These are phyloP conservation scores for Brachycybe producta DNA, from an alignment of 2,888 invertebrate genomes.

Conservation along the genomic window DNA sequence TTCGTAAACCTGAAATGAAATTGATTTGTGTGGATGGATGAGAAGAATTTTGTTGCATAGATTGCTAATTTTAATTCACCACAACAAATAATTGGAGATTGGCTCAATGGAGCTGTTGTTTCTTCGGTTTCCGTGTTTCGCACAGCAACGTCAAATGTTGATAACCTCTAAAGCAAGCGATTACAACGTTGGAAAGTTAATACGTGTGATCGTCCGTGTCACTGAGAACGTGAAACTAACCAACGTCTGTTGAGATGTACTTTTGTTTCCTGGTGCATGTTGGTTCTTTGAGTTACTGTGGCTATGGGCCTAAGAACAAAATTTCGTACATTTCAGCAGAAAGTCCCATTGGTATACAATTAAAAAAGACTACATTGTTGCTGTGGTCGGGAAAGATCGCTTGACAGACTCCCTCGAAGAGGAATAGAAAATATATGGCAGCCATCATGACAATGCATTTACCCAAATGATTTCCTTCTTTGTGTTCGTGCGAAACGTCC, in stretches of 20 bases:
- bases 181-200: too few species aligned
- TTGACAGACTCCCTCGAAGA: conserved; percentile 23
- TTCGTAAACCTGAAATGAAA: conserved; percentile 25
- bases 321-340: background rate
- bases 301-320: background rate
- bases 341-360: too few species aligned
- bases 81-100: background rate
- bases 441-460: conserved; percentile 21
- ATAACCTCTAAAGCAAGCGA: background rate
- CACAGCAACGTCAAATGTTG: background rate
- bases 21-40: background rate
- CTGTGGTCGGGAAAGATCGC: background rate
- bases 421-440: conserved; percentile 25
- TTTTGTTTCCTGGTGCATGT: background rate
- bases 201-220: too few species aligned
- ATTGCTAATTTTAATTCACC: background rate
- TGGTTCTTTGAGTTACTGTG: background rate
- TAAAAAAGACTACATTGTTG: background rate
- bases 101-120: background rate
- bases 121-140: background rate
- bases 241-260: background rate
- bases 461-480: conserved; percentile 19
- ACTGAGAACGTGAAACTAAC: background rate
- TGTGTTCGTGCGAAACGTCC: conserved; percentile 12
- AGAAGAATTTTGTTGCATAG: background rate